A percentile compares a stretch with the other conserved stretches of the same genome.
Evolutionary conservation across 92 coral and sea anemone species (phyloP).

Genomic region (Porites evermanni): DNA sequence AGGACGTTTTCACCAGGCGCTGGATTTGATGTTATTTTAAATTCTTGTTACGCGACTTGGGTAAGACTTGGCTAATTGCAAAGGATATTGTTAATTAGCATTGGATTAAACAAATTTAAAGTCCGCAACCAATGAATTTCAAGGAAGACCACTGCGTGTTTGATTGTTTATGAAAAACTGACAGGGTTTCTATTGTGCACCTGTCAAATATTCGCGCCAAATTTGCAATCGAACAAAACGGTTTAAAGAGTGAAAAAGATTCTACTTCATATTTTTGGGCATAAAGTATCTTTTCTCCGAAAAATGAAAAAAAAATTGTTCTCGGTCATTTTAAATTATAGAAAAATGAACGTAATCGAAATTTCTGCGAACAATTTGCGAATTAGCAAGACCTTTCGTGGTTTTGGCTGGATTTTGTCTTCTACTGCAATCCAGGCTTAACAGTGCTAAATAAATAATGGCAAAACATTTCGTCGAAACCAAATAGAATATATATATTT

Average conservation of each 20-base stretch:
- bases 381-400: background rate
- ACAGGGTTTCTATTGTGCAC: constrained; percentile 68
- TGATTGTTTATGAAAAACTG: constrained; percentile 84
- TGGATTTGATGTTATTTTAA: constrained; percentile 53
- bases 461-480: constrained; percentile 53
- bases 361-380: too few species aligned
- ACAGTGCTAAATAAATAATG: constrained; percentile 77
- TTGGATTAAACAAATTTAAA: constrained; percentile 90
- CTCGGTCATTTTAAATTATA: background rate
- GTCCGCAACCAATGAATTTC: constrained; percentile 71
- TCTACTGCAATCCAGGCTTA: constrained; percentile 20
- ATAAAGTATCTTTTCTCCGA: background rate
- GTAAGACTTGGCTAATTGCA: constrained; percentile 83
- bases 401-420: constrained; percentile 27
- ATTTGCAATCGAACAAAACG: constrained; percentile 74
- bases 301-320: background rate
- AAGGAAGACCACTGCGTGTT: constrained; percentile 74
- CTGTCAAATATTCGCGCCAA: constrained; percentile 78
- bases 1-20: background rate
- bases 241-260: background rate
- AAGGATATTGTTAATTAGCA: constrained; percentile 95
- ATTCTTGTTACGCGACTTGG: constrained; percentile 71
- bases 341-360: background rate
- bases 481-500: constrained; percentile 25
- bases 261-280: background rate